Evolutionary conservation across 2,797 vertebrate species (phyloP), one percentile per base, ranked within the genome.

Genomic region (Peromyscus aztecus): DNA sequence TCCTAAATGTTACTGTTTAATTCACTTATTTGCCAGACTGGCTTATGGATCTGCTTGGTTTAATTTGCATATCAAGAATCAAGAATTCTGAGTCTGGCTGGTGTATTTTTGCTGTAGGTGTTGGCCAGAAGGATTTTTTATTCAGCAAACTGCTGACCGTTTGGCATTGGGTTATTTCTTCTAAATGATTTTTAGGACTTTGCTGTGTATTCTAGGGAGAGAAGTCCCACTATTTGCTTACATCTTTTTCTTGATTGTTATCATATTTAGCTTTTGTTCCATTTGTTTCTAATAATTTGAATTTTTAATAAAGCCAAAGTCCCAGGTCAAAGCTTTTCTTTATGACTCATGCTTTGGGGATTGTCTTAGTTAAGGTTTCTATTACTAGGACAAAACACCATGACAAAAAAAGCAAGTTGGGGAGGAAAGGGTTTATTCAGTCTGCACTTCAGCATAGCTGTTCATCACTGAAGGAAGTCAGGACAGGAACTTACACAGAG

Each of bases 231-330:
- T 52, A 14, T 59, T 81, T 37, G 7, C 17, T 61, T 84, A 12
- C 6, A n/a, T 91, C n/a, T n/a, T n/a, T 37, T 81, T 59, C 34
- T 73, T 95, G 13, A 11, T 31, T 80, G 2, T 57, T 76, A 5
- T 57, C 82, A 16, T 80, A 90, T 81, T 84, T 69, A 89, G 29
- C 6, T 81, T 94, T 89, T 14, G 1, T n/a, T 43, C 46, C 19
- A 89, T 80, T 92, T 95, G n/a, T 63, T 94, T 29, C 71, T 57
- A 73, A 94, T 59, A 87, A 92, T 85, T 71, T 90, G 3, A 94
- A 80, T 11, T 59, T 87, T 93, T 69, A 93, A 65, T 76, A 52
- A 24, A 89, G 17, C 19, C 7, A 40, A 67, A 85, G 17, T 85
- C 4, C 85, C 40, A 85, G 92, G 19, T 80, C 31, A 10, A n/a